Evolutionary conservation across 2,113 vertebrate genomes (phyloP).

Genomic region (Guaruba guarouba): DNA sequence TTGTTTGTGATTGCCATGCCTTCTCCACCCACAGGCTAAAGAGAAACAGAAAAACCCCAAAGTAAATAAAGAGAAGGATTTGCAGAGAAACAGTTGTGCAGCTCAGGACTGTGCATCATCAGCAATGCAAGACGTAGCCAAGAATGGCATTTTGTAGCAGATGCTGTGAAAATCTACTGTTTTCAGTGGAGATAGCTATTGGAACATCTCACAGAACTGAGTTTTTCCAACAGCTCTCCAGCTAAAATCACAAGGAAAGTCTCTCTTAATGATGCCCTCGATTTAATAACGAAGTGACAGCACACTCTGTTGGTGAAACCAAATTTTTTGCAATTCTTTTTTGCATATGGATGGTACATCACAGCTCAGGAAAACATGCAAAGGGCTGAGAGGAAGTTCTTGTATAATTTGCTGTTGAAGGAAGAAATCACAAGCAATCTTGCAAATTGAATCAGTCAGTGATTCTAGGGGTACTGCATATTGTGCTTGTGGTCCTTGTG

Average conservation of each 20-base stretch:
- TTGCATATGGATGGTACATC: neutral
- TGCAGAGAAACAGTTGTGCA: constrained; percentile 5
- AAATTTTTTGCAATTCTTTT: neutral
- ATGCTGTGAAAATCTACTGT: constrained; percentile 4
- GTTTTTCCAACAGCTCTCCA: neutral
- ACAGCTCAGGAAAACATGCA: neutral
- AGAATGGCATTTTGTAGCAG: constrained; percentile 25
- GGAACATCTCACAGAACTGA: neutral
- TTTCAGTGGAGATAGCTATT: neutral
- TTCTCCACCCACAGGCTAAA: neutral
- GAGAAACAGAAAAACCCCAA: constrained; percentile 25
- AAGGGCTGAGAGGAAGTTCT: neutral
- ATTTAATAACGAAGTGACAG: constrained; percentile 3
- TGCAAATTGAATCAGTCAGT: neutral
- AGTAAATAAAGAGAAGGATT: constrained; percentile 6
- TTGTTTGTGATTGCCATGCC: constrained; percentile 34
- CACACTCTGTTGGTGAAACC: constrained; percentile 25
- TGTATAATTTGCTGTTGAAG: neutral
- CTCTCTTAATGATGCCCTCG: neutral
- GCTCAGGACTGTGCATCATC: constrained; percentile 17
- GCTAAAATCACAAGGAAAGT: neutral
- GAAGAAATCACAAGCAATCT: neutral
- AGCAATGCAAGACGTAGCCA: neutral
- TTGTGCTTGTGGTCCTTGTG: neutral
- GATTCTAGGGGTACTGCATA: neutral